Base-by-base conservation (phyloP, 2,113 vertebrate species). In the Misgurnus mizolepis region DNA sequence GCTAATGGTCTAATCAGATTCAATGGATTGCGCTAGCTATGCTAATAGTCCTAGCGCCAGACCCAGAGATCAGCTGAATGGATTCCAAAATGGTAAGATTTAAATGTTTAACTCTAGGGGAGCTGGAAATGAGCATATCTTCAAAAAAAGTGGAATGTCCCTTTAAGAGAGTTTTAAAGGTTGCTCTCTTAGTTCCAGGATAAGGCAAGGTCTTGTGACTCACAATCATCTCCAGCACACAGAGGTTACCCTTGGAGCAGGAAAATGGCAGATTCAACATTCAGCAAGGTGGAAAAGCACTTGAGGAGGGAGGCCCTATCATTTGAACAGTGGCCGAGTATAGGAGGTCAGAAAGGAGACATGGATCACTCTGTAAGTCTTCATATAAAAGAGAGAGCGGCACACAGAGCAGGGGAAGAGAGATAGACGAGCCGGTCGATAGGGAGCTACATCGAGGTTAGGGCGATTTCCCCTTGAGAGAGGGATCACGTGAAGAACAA, bases 361-460 rank as follows among this genome's bases (percentile, higher is more conserved):
- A 86, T 34, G 80, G 53, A 83, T 81, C 73, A 72, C 69, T 80
- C 79, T 60, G 47, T 88, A 86, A 86, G 83, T 58, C 6, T 88
- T 85, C 78, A 82, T 73, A 41, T 78, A 49, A 83, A 73, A 84
- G 67, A 61, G 47, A 65, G 49, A 81, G 74, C 49, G 77, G 83
- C 83, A 86, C 41, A 39, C 11, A 45, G 67, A 70, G 15, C 4
- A 62, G 56, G 74, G 55, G 68, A 76, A 77, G 62, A 72, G 15
- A 83, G 65, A 74, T 10, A 79, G 64, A 80, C 70, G 64, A 68
- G 50, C 27, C 55, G 39, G 66, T 80, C 80, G 77, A 80, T 85
- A 76, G 61, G 62, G 75, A 45, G 67, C 72, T 68, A 43, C 47
- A 69, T 65, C 67, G 47, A 66, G 64, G 64, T 71, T 50, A 6